Base-by-base conservation (phyloP, 1,140 invertebrate genomes). In the Zaprionus tsacasi region DNA sequence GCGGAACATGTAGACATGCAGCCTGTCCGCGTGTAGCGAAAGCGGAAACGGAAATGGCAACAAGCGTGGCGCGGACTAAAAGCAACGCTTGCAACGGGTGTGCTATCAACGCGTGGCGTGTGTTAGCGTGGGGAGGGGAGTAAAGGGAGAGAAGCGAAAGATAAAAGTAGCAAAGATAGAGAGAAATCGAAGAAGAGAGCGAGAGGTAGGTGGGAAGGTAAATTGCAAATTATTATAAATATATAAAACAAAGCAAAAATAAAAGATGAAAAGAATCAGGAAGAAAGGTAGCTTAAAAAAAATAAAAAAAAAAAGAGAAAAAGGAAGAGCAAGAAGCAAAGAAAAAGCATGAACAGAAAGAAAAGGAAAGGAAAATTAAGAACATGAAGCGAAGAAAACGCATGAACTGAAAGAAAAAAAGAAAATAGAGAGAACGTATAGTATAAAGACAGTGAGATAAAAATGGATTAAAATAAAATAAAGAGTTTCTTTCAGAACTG, bases 31-130 rank as follows among this genome's bases (percentile, higher is more conserved):
- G 40, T 43, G 40, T 60, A 72, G 48, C 85, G 77, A 21, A 21
- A 89, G 78, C 83, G 85, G 85, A 89, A 85, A 76, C 86, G 85
- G 85, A 88, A 81, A 88, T 89, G 85, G 81, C 85, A 89, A 89
- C 83, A 89, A 89, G 85, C 85, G 68, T 75, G 72, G 75, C 40
- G 21, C 27, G 21, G 35, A 25, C 58, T 27, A 5, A 45, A 36
- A 30, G 2, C 59, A 4, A 13, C 36, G 15, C 33, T 27, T 12
- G n/a, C 36, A 15, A 8, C 17, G 52, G 38, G 11, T 17, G n/a
- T 13, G 17, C 35, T 48, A 69, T 61, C 30, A 55, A 36, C 54
- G 45, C 36, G 56, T 15, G 61, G 25, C 21, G 52, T 70, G 61
- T 60, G 59, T 43, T 21, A 21, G 21, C 21, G 43, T 56, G 76